Evolutionary conservation across 2,797 vertebrate species (phyloP).

Genomic region (Gymnothorax javanicus): DNA sequence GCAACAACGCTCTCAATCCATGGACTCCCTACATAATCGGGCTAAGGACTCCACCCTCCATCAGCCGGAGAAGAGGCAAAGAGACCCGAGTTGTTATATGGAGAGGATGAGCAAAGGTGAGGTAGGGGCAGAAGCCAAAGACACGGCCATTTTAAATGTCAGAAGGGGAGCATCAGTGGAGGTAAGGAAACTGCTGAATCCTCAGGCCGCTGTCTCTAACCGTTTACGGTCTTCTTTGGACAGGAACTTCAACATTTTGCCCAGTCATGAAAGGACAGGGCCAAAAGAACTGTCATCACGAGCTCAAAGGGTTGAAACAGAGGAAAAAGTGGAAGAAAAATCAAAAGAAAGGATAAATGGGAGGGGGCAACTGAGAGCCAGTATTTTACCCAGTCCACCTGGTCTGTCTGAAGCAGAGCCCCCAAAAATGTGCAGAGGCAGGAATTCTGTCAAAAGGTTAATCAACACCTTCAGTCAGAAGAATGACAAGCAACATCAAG

Average conservation of each 20-base stretch:
- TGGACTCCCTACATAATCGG: conserved; percentile 65
- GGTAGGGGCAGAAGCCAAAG: conserved; percentile 31
- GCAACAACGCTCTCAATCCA: conserved; percentile 67
- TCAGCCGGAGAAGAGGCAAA: conserved; percentile 74
- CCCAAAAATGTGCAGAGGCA: conserved; percentile 45
- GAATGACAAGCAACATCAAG: conserved; percentile 59
- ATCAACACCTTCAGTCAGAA: conserved; percentile 86
- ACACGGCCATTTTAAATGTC: conserved; percentile 33
- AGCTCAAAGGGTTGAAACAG: conserved; percentile 44
- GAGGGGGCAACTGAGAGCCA: conserved; percentile 48
- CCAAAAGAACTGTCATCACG: conserved; percentile 61
- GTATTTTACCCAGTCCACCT: conserved; percentile 33
- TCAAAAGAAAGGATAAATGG: conserved; percentile 38
- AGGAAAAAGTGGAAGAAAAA: conserved; percentile 27
- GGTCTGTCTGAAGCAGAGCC: conserved; percentile 48
- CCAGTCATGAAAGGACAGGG: conserved; percentile 68
- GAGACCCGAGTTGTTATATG: conserved; percentile 68
- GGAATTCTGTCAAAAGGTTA: conserved; percentile 82
- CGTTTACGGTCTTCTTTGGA: conserved; percentile 67
- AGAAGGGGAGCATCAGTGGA: conserved; percentile 32
- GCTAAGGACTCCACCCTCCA: conserved; percentile 65
- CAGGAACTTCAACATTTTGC: conserved; percentile 70
- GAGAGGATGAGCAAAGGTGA: conserved; percentile 57
- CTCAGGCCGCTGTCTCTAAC: conserved; percentile 47
- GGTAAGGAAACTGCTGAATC: not conserved